Conservation (phyloP, 2,113 vertebrate species). For the Anthoscopus minutus region DNA sequence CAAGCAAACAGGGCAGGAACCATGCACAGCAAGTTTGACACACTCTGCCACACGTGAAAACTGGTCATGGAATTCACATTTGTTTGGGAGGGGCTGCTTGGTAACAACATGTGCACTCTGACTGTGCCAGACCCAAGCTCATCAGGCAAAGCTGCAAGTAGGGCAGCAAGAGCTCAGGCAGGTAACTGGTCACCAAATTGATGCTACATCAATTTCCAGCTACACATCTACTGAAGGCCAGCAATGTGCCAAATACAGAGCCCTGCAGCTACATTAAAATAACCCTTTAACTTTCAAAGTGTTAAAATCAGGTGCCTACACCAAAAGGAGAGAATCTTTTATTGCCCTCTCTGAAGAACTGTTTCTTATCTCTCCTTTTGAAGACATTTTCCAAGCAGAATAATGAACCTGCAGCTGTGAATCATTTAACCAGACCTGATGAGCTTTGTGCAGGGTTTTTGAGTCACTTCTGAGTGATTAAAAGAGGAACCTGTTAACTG, state of each 20-base stretch:
- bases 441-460: neutral
- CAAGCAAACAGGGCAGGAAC: neutral
- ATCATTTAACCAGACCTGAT: neutral
- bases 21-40: fast-evolving
- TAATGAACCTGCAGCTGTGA: neutral
- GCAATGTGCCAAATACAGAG: neutral
- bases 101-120: fast-evolving
- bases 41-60: neutral
- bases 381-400: neutral
- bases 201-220: neutral
- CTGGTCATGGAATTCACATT: too few relatives aligned
- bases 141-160: neutral
- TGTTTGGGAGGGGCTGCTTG: neutral
- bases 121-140: neutral
- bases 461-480: neutral
- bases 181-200: neutral
- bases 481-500: neutral
- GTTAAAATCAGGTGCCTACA: neutral
- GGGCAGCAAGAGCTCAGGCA: neutral
- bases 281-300: neutral
- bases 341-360: neutral
- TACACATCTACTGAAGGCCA: neutral
- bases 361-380: neutral
- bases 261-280: neutral
- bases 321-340: neutral